Percentiles rank a stretch among this genome's conserved stretches.
Evolutionary conservation across 2,797 vertebrate species (phyloP).

Genomic region (Chelon labrosus): DNA sequence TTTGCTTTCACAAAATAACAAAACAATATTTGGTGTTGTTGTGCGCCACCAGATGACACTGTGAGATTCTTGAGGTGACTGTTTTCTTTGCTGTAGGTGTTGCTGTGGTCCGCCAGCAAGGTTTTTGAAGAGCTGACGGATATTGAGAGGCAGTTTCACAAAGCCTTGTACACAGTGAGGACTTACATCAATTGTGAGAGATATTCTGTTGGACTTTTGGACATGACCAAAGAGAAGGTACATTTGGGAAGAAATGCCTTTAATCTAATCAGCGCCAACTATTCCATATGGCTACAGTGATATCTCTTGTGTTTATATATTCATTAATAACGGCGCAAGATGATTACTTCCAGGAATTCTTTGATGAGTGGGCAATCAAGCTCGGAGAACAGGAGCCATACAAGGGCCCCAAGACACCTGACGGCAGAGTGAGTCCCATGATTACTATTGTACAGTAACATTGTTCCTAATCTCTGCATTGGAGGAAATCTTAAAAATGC

Average conservation of each 20-base stretch:
- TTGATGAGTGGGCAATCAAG: conserved; percentile 92
- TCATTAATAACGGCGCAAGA: neutral
- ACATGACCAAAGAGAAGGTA: conserved; percentile 96
- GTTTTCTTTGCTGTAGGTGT: conserved; percentile 80
- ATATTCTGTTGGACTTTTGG: conserved; percentile 93
- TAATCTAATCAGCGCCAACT: no score
- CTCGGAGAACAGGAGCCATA: conserved; percentile 93
- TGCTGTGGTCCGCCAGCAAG: conserved; percentile 95
- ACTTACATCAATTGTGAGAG: conserved; percentile 91
- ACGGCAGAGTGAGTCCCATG: conserved; percentile 73
- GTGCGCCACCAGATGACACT: neutral
- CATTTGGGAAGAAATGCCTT: neutral
- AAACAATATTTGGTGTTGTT: neutral
- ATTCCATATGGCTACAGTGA: no score
- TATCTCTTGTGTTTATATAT: neutral
- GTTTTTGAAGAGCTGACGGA: conserved; percentile 97
- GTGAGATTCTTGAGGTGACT: no score
- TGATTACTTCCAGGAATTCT: conserved; percentile 89
- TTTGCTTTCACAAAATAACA: no score
- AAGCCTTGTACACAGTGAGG: conserved; percentile 93
- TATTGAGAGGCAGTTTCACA: conserved; percentile 96
- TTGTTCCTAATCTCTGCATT: neutral
- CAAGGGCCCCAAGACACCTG: conserved; percentile 95
- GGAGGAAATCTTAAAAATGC: neutral
- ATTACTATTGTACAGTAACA: neutral